Evolutionary conservation across 2,797 vertebrate species (phyloP).

Genomic region (Sebastes jordani): DNA sequence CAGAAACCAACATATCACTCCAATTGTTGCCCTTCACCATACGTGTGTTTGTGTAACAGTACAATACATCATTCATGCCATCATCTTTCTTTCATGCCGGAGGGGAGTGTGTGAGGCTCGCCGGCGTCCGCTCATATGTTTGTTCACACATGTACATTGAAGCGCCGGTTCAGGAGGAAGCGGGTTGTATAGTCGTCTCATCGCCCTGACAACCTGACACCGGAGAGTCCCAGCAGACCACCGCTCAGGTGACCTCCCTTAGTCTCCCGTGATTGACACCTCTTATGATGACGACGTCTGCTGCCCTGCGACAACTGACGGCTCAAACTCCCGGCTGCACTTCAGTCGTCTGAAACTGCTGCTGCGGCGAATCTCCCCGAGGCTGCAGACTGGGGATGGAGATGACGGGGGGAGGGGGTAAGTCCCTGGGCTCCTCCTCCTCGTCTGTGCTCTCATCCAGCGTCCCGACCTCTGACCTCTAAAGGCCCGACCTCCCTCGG

Average conservation of each 20-base stretch:
- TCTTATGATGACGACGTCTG: constrained; percentile 32
- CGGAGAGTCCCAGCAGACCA: constrained; percentile 18
- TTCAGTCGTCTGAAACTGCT: constrained; percentile 14
- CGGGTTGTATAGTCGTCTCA: neutral
- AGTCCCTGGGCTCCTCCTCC: constrained; percentile 22
- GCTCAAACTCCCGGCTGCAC: neutral
- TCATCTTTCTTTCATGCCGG: constrained; percentile 66
- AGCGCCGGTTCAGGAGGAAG: neutral
- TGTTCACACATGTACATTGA: constrained; percentile 23
- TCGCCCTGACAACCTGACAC: neutral
- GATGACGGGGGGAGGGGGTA: neutral
- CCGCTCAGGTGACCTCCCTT: constrained; percentile 22
- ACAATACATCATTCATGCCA: constrained; percentile 60
- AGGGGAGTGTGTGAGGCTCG: constrained; percentile 20
- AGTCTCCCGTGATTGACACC: constrained; percentile 64
- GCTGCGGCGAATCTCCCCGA: constrained; percentile 13
- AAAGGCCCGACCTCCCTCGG: constrained; percentile 14
- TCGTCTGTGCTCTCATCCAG: neutral
- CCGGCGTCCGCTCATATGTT: constrained; percentile 31
- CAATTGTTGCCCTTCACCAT: neutral
- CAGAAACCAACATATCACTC: constrained; percentile 3
- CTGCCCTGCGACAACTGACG: neutral
- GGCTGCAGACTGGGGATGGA: constrained; percentile 21
- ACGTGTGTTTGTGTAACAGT: constrained; percentile 31
- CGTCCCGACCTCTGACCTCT: constrained; percentile 49